Conservation (phyloP, 2,888 invertebrate species). For the Cylindroiulus punctatus region DNA sequence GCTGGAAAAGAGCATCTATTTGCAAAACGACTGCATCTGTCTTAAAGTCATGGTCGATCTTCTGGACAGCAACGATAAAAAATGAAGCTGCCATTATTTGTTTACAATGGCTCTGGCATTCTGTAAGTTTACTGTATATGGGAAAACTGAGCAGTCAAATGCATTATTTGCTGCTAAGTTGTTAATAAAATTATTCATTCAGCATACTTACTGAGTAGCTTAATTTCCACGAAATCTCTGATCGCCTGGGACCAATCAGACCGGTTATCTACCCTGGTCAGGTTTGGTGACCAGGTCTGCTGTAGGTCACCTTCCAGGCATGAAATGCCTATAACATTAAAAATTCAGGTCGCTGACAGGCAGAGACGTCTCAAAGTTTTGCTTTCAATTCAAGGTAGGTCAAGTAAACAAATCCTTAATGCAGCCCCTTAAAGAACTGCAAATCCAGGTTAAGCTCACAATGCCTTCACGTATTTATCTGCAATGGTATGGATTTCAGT, state of each 20-base stretch:
- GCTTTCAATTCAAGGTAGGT: not conserved
- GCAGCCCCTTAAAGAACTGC: constrained; percentile 6
- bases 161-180: not conserved
- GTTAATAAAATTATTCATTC: not conserved
- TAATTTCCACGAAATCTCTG: not conserved
- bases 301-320: constrained; percentile 7
- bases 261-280: not conserved
- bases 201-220: not conserved
- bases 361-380: not conserved
- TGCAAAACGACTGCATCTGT: constrained; percentile 21
- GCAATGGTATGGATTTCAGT: no score
- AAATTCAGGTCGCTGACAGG: not conserved
- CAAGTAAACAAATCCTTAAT: not conserved
- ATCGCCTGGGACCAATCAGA: not conserved
- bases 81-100: not conserved
- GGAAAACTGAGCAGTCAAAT: not conserved
- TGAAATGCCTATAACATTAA: not conserved
- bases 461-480: no score
- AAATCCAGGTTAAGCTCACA: not conserved
- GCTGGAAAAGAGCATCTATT: constrained; percentile 33
- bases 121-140: not conserved
- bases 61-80: not conserved
- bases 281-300: constrained; percentile 4
- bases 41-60: constrained; percentile 34
- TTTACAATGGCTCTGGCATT: not conserved